These are phyloP conservation scores for Danio choprae DNA, from an alignment of 2,797 vertebrate genomes.

Conservation along the genomic window DNA sequence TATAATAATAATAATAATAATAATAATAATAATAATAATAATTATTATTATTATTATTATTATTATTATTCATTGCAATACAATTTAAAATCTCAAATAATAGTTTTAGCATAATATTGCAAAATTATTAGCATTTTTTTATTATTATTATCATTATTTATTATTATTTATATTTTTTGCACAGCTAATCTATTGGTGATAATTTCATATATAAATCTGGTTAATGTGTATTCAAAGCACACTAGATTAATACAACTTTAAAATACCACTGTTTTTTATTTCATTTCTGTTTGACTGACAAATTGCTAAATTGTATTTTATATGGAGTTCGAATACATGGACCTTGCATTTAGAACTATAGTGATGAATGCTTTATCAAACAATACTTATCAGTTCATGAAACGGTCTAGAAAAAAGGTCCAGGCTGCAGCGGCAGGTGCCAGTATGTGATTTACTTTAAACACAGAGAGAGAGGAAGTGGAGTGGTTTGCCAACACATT, in stretches of 20 bases:
- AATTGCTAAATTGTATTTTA: not conserved
- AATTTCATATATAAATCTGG: no score
- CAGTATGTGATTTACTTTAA: constrained; percentile 72
- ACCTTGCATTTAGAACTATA: not conserved
- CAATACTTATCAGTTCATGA: not conserved
- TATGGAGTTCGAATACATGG: not conserved
- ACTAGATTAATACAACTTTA: no score
- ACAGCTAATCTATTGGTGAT: not conserved
- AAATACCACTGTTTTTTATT: not conserved
- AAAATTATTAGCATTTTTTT: no score
- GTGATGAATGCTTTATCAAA: not conserved
- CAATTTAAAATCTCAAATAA: no score
- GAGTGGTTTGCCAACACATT: constrained; percentile 75
- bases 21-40: no score
- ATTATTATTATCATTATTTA: no score
- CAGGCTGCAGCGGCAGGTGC: constrained; percentile 66
- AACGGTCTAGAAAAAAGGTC: constrained; percentile 18
- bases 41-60: no score
- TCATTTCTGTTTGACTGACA: not conserved
- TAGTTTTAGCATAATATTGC: no score
- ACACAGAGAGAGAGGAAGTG: constrained; percentile 70
- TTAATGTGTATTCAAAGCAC: no score
- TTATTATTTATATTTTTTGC: no score
- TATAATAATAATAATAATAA: no score
- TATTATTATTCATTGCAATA: no score